These are phyloP conservation scores for Crocodylus rhombifer DNA, from an alignment of 2,797 vertebrate species.

Conservation along the genomic window DNA sequence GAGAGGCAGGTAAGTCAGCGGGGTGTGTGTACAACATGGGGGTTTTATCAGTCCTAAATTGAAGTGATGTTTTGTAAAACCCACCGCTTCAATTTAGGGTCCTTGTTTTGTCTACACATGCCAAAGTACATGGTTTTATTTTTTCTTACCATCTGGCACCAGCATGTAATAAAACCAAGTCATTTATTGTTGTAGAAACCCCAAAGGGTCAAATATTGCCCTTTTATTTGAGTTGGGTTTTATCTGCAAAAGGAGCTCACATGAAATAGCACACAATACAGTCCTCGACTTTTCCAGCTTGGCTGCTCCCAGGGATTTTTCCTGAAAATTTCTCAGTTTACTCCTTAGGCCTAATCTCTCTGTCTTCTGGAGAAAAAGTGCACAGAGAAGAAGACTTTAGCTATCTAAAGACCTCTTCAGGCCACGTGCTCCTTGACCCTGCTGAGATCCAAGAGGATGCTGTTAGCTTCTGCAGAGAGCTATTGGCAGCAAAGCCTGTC, in stretches of 20 bases:
- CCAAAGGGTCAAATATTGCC: background rate
- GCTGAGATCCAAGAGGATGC: no score
- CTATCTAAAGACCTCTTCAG: no score
- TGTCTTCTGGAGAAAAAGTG: background rate
- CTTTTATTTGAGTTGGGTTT: background rate
- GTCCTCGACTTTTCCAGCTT: background rate
- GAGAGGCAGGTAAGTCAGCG: no score
- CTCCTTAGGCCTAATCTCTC: background rate
- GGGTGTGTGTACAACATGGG: no score
- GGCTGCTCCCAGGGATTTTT: background rate
- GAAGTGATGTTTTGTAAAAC: no score
- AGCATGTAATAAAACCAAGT: fast-evolving
- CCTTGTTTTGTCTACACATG: no score
- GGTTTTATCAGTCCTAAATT: no score
- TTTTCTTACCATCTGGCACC: background rate
- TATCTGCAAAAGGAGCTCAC: background rate
- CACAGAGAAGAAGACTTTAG: no score
- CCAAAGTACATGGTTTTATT: background rate
- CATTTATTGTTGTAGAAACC: background rate
- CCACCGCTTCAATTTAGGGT: no score
- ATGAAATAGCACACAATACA: background rate
- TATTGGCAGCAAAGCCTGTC: no score
- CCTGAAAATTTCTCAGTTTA: background rate
- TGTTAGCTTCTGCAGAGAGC: no score
- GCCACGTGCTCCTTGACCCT: no score